Percentiles rank a stretch among this genome's conserved stretches.
Conservation (phyloP, 2,113 vertebrate genomes). For the Thamnophis sirtalis region DNA sequence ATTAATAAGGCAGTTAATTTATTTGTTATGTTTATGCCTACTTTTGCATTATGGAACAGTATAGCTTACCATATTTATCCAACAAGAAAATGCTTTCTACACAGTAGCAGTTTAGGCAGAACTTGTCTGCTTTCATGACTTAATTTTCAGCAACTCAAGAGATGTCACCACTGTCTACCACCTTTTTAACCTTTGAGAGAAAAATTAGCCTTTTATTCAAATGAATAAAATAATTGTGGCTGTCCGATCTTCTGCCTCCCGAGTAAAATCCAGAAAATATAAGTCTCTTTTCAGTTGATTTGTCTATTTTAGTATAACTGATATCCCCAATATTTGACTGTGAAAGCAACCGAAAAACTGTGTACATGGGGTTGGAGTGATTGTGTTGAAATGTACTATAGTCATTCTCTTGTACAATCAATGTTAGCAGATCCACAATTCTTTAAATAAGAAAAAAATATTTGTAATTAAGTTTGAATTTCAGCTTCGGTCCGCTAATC, state of each 20-base stretch:
- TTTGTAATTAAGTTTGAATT: neutral
- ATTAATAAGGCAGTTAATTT: neutral
- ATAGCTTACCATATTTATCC: neutral
- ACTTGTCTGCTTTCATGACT: neutral
- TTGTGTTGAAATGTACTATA: neutral
- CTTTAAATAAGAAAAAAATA: slow-evolving; percentile 18
- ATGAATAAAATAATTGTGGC: neutral
- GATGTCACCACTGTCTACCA: neutral
- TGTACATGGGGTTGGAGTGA: neutral
- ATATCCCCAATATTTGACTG: neutral
- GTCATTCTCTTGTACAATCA: slow-evolving; percentile 1
- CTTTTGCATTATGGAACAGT: neutral
- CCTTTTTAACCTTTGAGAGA: neutral
- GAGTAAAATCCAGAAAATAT: neutral
- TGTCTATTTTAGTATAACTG: neutral
- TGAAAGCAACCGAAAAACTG: neutral
- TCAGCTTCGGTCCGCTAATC: slow-evolving; percentile 8
- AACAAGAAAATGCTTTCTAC: neutral
- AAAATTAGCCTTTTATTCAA: neutral
- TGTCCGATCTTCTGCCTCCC: neutral
- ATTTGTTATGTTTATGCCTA: neutral
- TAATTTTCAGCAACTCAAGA: neutral
- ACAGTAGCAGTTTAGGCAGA: neutral
- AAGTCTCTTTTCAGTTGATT: neutral
- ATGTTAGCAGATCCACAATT: slow-evolving; percentile 7